phyloP scores from a whole-genome alignment of 2,113 vertebrate species.

The Amphilophus citrinellus region DNA sequence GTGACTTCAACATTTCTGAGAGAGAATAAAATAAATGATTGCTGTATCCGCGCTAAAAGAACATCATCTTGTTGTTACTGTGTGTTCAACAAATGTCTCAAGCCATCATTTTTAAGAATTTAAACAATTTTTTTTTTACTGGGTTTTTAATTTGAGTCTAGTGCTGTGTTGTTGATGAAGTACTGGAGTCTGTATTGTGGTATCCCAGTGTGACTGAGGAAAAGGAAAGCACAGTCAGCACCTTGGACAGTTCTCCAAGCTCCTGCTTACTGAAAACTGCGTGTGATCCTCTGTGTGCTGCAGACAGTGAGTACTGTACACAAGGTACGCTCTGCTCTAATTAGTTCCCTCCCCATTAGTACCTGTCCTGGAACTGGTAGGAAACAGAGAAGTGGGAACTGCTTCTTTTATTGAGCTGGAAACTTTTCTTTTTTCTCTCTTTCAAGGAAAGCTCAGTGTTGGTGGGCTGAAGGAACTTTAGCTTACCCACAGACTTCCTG shows the following conservation, averaged over 20 bases:
- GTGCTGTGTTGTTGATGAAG: neutral
- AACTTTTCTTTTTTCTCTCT: neutral
- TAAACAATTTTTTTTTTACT: neutral
- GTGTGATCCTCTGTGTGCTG: neutral
- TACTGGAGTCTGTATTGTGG: neutral
- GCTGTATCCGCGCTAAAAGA: neutral
- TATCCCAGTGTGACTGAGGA: neutral
- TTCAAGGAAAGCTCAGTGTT: neutral
- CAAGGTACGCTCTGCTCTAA: neutral
- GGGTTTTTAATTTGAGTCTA: neutral
- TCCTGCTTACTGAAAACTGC: neutral
- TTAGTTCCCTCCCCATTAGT: neutral
- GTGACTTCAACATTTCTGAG: neutral
- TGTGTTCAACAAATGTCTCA: neutral
- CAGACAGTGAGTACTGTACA: neutral
- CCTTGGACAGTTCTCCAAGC: conserved; percentile 37
- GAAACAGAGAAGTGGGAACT: neutral
- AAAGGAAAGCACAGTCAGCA: conserved; percentile 13
- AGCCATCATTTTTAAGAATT: neutral
- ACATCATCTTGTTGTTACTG: neutral
- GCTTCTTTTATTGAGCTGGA: neutral
- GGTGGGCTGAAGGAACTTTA: conserved; percentile 19
- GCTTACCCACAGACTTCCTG: conserved; percentile 13
- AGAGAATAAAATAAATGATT: neutral
- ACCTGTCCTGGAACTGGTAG: rapidly evolving